A percentile compares a stretch with the other conserved stretches of the same genome.
These are phyloP conservation scores for Agonopterix heracliana DNA, from an alignment of 2,888 invertebrate species.

Conservation along the genomic window DNA sequence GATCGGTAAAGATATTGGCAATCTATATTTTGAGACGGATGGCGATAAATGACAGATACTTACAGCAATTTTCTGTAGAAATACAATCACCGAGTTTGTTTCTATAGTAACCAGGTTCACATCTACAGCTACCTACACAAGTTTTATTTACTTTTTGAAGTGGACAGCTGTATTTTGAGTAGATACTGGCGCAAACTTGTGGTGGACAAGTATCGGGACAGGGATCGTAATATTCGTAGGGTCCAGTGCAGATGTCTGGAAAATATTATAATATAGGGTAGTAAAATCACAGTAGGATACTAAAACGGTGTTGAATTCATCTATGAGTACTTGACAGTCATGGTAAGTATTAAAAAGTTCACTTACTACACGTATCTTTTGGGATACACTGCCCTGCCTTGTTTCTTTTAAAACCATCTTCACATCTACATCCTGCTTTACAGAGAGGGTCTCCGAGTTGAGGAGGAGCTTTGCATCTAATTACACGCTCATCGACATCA, in stretches of 20 bases:
- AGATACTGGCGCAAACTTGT: constrained; percentile 25
- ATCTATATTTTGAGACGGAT: no score
- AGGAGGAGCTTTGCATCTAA: constrained; percentile 23
- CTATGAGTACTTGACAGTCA: background rate
- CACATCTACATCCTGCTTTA: constrained; percentile 31
- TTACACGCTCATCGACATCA: constrained; percentile 21
- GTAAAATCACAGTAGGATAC: background rate
- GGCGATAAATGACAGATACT: constrained; percentile 1
- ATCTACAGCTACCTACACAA: constrained; percentile 3
- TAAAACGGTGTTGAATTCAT: background rate
- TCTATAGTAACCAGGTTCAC: constrained; percentile 14
- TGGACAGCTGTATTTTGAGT: constrained; percentile 15
- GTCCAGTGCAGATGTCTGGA: background rate
- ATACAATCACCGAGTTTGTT: constrained; percentile 17
- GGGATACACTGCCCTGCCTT: constrained; percentile 20
- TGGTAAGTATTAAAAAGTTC: background rate
- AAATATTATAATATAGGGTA: background rate
- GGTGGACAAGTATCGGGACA: constrained; percentile 12
- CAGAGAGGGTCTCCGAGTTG: constrained; percentile 29
- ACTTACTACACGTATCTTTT: constrained; percentile 21
- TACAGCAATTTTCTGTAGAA: constrained; percentile 15
- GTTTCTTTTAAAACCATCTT: constrained; percentile 23
- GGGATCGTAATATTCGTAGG: constrained; percentile 9
- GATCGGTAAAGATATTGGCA: no score
- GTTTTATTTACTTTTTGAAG: background rate